Base-by-base conservation (phyloP, 2,113 vertebrate species). In the Cinclus cinclus region DNA sequence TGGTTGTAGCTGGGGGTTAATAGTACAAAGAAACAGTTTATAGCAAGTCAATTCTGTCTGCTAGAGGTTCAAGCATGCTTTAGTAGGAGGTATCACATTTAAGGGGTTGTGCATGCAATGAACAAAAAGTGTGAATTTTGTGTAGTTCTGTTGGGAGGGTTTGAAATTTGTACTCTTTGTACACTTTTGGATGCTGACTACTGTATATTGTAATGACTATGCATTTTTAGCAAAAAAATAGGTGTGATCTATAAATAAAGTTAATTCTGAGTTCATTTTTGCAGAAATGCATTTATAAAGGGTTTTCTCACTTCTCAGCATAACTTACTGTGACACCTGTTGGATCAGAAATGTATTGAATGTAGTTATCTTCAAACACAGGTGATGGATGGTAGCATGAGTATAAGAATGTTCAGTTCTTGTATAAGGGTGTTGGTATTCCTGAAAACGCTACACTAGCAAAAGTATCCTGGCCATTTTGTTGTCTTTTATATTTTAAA, bases 191-290 rank as follows among this genome's bases (percentile, higher is more conserved):
- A 97, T 95, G 94, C 96, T 96, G 93, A 97, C 93, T 92, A 96
- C 91, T 97, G 81, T 98, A 84, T 80, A 97, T 96, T 96, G 97
- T 93, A 94, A 96, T 94, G 87, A 97, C 97, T 98, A 97, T 98
- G 96, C 97, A 97, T 97, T 98, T 97, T 97, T 97, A 93, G 95
- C 84, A 92, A 95, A 95, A 97, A 95, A 78, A 89, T 83, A 58
- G 79, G 83, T 96, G 96, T 96, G 87, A 95, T 84, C 84, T 96
- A 94, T 90, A 95, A 98, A 98, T 98, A 98, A 98, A 97, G 95
- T 71, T 94, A 95, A 96, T 98, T 98, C 91, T 96, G 97, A 97
- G 58, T 94, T 94, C 46, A 84, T 64, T 93, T 91, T 96, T 95
- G 94, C 94, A 97, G 77, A 92, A 96, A 84, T 96, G 77, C n/a